phyloP scores from a whole-genome alignment of 35 echinoderm and acorn worm species.

The Ophiothrix spiculata region DNA sequence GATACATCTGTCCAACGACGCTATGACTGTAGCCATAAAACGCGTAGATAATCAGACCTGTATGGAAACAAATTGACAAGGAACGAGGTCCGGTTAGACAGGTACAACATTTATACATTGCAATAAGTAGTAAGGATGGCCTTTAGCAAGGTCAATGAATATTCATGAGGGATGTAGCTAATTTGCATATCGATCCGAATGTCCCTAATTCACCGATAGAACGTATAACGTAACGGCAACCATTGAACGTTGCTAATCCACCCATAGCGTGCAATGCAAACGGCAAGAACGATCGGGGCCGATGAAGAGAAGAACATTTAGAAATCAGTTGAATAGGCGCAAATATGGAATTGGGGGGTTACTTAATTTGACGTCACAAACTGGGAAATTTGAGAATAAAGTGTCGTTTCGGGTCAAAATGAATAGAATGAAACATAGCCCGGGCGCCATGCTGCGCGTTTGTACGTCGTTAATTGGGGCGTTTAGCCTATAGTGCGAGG shows the following conservation, averaged over 20 bases:
- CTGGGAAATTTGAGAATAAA: too few species aligned
- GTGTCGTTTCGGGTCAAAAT: background rate
- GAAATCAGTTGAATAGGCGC: too few species aligned
- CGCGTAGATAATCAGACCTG: slow-evolving; percentile 34
- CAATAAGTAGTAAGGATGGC: background rate
- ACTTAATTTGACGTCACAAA: too few species aligned
- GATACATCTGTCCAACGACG: background rate
- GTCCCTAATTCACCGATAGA: background rate
- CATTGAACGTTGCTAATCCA: background rate
- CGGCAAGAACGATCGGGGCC: too few species aligned
- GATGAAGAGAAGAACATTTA: too few species aligned
- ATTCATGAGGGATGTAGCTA: too few species aligned
- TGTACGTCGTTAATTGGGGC: too few species aligned
- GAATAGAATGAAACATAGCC: background rate
- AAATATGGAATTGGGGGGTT: too few species aligned
- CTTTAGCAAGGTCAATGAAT: background rate
- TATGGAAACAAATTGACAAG: background rate
- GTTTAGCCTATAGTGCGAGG: too few species aligned
- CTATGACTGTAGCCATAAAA: slow-evolving; percentile 40
- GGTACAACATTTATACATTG: background rate
- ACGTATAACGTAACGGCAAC: background rate
- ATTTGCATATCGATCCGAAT: background rate
- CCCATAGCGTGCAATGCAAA: too few species aligned
- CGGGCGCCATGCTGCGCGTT: too few species aligned
- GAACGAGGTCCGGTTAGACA: too few species aligned